Evolutionary conservation across 2,113 vertebrate genomes (phyloP).

Genomic region (Antennarius striatus): DNA sequence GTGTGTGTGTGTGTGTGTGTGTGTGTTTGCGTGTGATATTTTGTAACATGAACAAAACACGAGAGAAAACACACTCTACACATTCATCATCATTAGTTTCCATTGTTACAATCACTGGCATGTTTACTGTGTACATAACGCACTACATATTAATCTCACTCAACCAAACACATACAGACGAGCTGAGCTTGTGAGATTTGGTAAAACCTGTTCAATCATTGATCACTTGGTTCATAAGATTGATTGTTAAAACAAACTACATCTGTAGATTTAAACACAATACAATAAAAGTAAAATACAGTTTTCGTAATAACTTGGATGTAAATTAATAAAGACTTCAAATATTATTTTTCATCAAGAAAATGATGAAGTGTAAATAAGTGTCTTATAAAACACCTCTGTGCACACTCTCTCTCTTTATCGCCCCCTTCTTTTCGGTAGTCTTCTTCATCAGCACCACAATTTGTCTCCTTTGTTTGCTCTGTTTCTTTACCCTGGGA

Average conservation of each 20-base stretch:
- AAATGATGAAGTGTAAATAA: no score
- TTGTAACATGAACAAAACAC: slow-evolving; percentile 23
- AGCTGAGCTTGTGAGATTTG: no score
- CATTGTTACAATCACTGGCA: slow-evolving; percentile 44
- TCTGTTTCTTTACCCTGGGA: slow-evolving; percentile 56
- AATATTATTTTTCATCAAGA: no score
- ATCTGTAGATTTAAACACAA: background rate
- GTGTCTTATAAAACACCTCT: no score
- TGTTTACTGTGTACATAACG: slow-evolving; percentile 47
- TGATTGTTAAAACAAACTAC: background rate
- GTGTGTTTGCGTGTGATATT: slow-evolving; percentile 9
- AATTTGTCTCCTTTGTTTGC: slow-evolving; percentile 42
- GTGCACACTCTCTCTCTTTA: background rate
- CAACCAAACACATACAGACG: slow-evolving; percentile 10
- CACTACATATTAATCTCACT: slow-evolving; percentile 45
- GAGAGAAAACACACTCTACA: slow-evolving; percentile 46
- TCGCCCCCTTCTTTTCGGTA: background rate
- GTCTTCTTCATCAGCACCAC: slow-evolving; percentile 20
- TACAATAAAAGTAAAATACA: background rate
- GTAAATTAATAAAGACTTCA: background rate
- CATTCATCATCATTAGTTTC: slow-evolving; percentile 58
- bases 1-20: background rate
- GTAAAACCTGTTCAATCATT: no score
- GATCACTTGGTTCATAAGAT: no score
- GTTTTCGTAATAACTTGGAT: no score